Conservation (phyloP, 2,113 vertebrate genomes). For the Oxygymnocypris stewartii region DNA sequence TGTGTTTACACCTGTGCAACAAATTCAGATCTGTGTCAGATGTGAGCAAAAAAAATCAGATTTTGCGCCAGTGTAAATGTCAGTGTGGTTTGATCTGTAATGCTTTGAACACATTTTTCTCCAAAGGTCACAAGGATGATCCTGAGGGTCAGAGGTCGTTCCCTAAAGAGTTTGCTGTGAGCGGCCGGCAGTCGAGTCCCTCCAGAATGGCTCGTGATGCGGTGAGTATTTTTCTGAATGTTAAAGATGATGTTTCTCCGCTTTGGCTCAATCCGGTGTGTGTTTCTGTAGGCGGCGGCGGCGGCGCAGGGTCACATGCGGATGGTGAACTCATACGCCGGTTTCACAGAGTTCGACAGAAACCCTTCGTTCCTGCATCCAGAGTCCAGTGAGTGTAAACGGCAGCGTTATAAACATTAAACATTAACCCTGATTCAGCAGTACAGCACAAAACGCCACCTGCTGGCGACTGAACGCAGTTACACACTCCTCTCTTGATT, state of each 20-base stretch:
- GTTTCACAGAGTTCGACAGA: constrained; percentile 81
- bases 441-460: not conserved
- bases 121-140: constrained; percentile 90
- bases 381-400: constrained; percentile 78
- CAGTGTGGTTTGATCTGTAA: not conserved
- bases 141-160: constrained; percentile 80
- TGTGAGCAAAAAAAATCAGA: too few relatives aligned
- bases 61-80: too few relatives aligned
- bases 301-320: constrained; percentile 76
- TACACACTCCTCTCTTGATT: not conserved
- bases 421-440: not conserved
- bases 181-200: constrained; percentile 73
- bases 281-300: constrained; percentile 69
- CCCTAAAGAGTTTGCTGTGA: constrained; percentile 76
- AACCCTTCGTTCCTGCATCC: constrained; percentile 76
- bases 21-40: too few relatives aligned
- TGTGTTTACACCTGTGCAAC: too few relatives aligned
- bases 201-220: constrained; percentile 42
- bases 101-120: constrained; percentile 18
- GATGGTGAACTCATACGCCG: constrained; percentile 83
- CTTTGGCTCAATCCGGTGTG: not conserved
- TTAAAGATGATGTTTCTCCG: not conserved
- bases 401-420: not conserved
- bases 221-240: not conserved
- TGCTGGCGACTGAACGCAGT: not conserved